Base-by-base conservation (phyloP, 2,113 vertebrate genomes). In the Capricornis sumatraensis region DNA sequence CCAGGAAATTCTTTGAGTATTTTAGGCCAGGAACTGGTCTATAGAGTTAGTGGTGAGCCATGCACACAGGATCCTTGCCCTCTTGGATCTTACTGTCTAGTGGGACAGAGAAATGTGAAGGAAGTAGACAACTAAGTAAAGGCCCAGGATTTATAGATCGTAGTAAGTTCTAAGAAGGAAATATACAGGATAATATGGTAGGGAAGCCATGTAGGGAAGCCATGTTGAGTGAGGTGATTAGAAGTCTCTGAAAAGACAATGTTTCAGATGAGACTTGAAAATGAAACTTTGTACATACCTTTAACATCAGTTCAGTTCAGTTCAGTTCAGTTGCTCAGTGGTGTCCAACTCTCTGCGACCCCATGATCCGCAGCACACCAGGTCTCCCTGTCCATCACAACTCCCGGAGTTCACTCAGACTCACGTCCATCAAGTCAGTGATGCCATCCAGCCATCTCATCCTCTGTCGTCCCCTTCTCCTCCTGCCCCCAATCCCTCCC, bases 191-290 rank as follows among this genome's bases (percentile, higher is more conserved):
- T 64, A 64, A 45, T 30, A 55, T 16, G 40, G 30, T 5, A 21
- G 19, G 57, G 57, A 57, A 33, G 33, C 33, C 43, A 30, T 12
- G 7, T 21, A 40, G 47, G 16, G 3, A 36, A 43, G 71, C 30
- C 40, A 16, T 4, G 36, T 76, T 33, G 9, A 25, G 21, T 89
- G 79, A 40, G 15, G 6, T 30, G 23, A 50, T 40, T 25, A 40
- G 33, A 19, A 13, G 23, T 83, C 27, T 96, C 60, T 47, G 55
- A 91, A 78, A 74, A 81, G 30, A 27, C 53, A 40, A 28, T 27
- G 27, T 40, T 79, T 47, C 25, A 33, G 33, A 9, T 85, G 40
- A 50, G 36, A 79, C 21, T 27, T 96, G 57, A 95, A 91, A 95
- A 76, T 27, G 9, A 93, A 36, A 76, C 30, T 78, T 64, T 89